A percentile compares a stretch with the other conserved stretches of the same genome.
phyloP scores from a whole-genome alignment of 2,113 vertebrate genomes.

The Cavia porcellus region DNA sequence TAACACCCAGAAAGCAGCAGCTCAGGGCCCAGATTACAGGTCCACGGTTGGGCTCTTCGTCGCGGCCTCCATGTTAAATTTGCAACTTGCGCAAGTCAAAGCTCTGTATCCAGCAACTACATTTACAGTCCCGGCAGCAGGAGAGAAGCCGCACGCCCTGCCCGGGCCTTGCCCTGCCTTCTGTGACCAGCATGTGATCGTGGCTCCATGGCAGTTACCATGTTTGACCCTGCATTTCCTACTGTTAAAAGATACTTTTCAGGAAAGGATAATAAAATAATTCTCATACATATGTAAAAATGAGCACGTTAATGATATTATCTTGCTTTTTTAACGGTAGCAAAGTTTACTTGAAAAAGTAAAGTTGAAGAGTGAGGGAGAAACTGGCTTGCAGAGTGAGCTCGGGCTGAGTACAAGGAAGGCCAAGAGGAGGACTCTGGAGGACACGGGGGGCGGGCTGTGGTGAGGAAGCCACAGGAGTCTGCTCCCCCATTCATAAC shows the following conservation, averaged over 20 bases:
- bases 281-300: neutral
- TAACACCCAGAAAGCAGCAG: slow-evolving; percentile 5
- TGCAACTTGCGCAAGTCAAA: neutral
- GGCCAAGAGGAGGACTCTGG: neutral
- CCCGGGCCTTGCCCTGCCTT: neutral
- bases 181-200: neutral
- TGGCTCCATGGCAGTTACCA: neutral
- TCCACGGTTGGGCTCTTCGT: neutral
- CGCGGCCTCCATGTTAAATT: neutral
- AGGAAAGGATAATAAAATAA: slow-evolving; percentile 17
- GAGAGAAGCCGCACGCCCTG: neutral
- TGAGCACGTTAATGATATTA: neutral
- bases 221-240: slow-evolving; percentile 45
- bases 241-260: slow-evolving; percentile 46
- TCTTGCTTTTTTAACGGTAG: neutral
- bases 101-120: neutral
- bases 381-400: neutral
- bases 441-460: neutral
- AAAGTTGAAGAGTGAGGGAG: neutral
- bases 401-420: neutral
- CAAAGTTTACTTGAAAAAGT: neutral
- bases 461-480: neutral
- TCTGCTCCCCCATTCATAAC: neutral
- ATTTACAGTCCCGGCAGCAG: neutral
- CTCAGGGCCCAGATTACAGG: neutral